These are phyloP conservation scores for Falco cherrug DNA, from an alignment of 2,797 vertebrate genomes.

Conservation along the genomic window DNA sequence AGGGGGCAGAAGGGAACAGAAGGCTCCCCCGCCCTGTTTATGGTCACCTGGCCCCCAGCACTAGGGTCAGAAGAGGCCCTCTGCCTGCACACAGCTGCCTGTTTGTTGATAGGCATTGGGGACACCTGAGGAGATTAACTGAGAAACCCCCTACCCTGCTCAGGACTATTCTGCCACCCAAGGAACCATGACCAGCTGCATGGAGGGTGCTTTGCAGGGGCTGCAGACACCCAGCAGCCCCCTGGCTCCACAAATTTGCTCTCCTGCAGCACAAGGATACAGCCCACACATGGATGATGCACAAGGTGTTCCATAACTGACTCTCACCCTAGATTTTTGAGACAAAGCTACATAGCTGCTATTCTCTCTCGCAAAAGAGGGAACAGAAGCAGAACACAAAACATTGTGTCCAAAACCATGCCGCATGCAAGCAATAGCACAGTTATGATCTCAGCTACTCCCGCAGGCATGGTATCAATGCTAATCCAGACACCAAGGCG, in stretches of 20 bases:
- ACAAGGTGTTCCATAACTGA: neutral
- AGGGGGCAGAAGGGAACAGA: neutral
- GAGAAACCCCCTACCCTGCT: neutral
- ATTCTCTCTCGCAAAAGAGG: neutral
- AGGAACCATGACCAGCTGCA: neutral
- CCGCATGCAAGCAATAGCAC: neutral
- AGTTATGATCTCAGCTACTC: neutral
- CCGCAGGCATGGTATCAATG: neutral
- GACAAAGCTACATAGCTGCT: neutral
- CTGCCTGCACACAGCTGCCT: neutral
- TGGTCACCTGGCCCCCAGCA: accelerated
- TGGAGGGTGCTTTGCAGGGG: neutral
- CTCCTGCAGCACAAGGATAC: neutral
- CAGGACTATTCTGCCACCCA: neutral
- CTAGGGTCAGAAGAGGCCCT: neutral
- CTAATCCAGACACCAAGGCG: neutral
- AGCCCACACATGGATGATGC: accelerated
- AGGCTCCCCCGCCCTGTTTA: accelerated
- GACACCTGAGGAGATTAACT: accelerated
- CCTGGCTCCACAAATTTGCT: neutral
- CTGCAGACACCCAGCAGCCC: neutral
- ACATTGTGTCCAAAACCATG: neutral
- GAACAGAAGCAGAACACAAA: neutral
- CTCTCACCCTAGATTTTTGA: neutral
- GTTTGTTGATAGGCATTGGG: neutral